These are phyloP conservation scores for Scrobipalpa atriplicella DNA, from an alignment of 2,888 invertebrate genomes.

Conservation along the genomic window DNA sequence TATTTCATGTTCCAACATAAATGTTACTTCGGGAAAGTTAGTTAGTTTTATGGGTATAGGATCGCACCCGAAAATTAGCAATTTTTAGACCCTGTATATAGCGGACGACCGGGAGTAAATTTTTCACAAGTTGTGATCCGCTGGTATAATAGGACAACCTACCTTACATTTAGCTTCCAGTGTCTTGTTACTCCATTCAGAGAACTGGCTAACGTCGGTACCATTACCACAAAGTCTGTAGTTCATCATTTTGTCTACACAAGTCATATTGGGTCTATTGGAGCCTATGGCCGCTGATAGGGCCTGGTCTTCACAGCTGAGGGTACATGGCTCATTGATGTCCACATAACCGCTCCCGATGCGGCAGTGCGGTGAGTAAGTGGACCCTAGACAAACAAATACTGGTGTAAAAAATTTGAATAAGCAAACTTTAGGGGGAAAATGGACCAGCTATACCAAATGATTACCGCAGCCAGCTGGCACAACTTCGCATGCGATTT, in stretches of 20 bases:
- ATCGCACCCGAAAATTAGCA: too few species aligned
- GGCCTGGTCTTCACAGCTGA: constrained; percentile 53
- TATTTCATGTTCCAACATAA: too few species aligned
- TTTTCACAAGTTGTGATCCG: too few species aligned
- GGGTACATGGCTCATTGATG: constrained; percentile 60
- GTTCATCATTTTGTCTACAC: constrained; percentile 52
- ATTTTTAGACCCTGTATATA: too few species aligned
- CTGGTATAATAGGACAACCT: not conserved
- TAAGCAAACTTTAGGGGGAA: too few species aligned
- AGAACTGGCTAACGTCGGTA: constrained; percentile 32
- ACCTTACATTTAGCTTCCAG: constrained; percentile 51
- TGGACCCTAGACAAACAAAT: constrained; percentile 46
- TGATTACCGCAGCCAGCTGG: too few species aligned
- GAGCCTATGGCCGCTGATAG: constrained; percentile 46
- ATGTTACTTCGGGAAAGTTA: too few species aligned
- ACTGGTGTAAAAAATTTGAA: too few species aligned
- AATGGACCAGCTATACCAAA: too few species aligned
- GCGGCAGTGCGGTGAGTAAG: constrained; percentile 57
- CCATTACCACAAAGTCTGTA: constrained; percentile 53
- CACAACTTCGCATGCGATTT: too few species aligned
- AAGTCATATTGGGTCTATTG: constrained; percentile 61
- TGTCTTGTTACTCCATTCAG: constrained; percentile 38
- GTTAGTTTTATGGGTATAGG: too few species aligned
- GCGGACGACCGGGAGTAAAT: too few species aligned
- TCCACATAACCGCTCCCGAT: constrained; percentile 57